Percentiles rank a stretch among this genome's conserved stretches.
These are phyloP conservation scores for Bolinopsis microptera DNA, from an alignment of 37 sponge, comb jelly and placozoan genomes.

Conservation along the genomic window DNA sequence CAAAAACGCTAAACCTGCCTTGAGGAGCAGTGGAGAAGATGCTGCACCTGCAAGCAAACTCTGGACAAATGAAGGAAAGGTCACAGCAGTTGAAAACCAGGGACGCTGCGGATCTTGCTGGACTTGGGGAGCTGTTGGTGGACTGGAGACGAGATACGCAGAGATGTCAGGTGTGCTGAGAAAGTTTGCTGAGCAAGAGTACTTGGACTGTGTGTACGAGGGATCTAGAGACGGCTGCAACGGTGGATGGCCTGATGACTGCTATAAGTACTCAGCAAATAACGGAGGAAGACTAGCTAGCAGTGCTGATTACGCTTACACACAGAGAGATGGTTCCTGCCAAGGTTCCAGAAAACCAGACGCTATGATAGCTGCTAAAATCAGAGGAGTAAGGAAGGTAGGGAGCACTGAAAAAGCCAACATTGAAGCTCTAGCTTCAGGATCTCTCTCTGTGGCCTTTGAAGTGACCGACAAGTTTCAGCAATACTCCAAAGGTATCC, in stretches of 20 bases:
- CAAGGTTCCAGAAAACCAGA: not conserved
- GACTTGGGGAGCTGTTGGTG: conserved; percentile 4
- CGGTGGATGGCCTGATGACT: not conserved
- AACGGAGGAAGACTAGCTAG: not conserved
- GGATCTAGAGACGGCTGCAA: not conserved
- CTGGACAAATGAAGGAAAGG: not conserved
- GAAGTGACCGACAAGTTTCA: not conserved
- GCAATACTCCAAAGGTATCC: not conserved
- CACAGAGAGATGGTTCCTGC: not conserved
- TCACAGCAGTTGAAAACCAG: conserved; percentile 7
- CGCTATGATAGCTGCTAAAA: not conserved
- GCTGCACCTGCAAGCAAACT: not conserved
- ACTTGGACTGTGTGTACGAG: conserved; percentile 30
- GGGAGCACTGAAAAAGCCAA: not conserved
- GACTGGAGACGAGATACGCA: not conserved
- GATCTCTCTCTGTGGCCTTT: conserved; percentile 2
- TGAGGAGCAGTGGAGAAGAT: not conserved
- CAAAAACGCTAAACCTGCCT: not conserved
- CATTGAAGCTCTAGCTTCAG: not conserved
- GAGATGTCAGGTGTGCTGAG: not conserved
- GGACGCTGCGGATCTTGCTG: conserved; percentile 5
- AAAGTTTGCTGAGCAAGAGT: conserved; percentile 25
- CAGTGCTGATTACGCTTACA: not conserved
- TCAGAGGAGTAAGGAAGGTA: not conserved
- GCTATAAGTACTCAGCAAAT: not conserved